Evolutionary conservation across 2,113 vertebrate genomes (phyloP), one percentile per base, ranked within the genome.

Genomic region (Mus pahari): DNA sequence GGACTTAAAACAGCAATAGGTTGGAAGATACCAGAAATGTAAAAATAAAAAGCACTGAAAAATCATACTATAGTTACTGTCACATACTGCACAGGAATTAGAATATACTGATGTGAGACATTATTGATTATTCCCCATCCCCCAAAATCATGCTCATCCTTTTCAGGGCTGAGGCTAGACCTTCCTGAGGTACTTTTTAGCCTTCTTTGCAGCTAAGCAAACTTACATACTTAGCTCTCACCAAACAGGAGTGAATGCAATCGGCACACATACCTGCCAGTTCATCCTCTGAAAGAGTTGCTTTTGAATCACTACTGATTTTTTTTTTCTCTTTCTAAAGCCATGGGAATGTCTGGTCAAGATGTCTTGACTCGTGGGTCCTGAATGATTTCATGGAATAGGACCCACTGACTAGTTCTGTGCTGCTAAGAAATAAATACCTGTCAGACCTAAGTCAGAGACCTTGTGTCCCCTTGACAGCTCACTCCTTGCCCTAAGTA

Each of bases 11-110:
- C 68, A 91, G 9, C 50, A 48, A 39, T 86, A 45, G 33, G 45
- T 62, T 78, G 28, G 53, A 48, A 90, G 19, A 45, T 42, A 73
- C 2, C n/a, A 70, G 62, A 83, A 62, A 83, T 62, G 55, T 48
- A 70, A 91, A 83, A 78, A n/a, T 19, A 58, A 86, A 60, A 89
- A 26, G 17, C 42, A 64, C 31, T 93, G 82, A 79, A 74, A 91
- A 92, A 79, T 60, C 45, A 58, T 1, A 53, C 50, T 33, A 50
- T 22, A 58, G 60, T 36, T 53, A 33, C 36, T 74, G 1, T 19
- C 17, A 20, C 24, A 55, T 31, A n/a, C 8, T 64, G 24, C 7
- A 42, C 24, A 70, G 39, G 16, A 79, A 64, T 71, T 31, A 45
- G 10, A 58, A 19, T 19, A 50, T 14, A 48, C 5, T 91, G 55